A percentile compares a stretch with the other conserved stretches of the same genome.
Evolutionary conservation across 1,140 invertebrate species (phyloP).

Genomic region (Pogonomyrmex californicus): DNA sequence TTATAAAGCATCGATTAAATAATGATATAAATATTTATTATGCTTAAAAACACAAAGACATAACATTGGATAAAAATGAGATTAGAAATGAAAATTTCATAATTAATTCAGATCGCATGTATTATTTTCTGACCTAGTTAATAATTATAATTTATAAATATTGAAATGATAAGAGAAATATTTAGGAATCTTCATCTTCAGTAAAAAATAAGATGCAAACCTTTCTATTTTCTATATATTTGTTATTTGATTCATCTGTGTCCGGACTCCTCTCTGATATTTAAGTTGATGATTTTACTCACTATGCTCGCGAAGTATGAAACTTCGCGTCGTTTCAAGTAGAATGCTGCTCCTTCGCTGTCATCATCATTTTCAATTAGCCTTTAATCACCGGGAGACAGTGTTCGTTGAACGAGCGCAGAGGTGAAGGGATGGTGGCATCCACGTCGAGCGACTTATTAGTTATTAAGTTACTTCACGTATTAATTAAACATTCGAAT

Average conservation of each 20-base stretch:
- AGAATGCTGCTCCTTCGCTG: slow-evolving; percentile 69
- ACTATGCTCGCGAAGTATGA: slow-evolving; percentile 9
- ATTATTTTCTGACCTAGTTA: background rate
- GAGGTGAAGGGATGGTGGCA: background rate
- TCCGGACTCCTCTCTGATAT: background rate
- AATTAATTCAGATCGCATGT: background rate
- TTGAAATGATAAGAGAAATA: background rate
- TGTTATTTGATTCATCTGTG: slow-evolving; percentile 1
- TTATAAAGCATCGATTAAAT: background rate
- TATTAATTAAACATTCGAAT: slow-evolving; percentile 80
- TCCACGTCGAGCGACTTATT: slow-evolving; percentile 71
- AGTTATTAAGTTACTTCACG: slow-evolving; percentile 76
- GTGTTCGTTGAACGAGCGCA: slow-evolving; percentile 46
- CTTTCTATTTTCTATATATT: background rate
- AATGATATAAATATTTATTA: background rate
- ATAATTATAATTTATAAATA: slow-evolving; percentile 3
- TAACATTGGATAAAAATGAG: background rate
- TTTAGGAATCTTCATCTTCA: background rate
- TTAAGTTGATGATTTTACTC: slow-evolving; percentile 23
- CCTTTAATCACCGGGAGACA: slow-evolving; percentile 75
- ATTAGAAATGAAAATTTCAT: background rate
- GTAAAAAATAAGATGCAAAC: background rate
- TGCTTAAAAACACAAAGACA: background rate
- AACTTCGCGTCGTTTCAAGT: slow-evolving; percentile 71
- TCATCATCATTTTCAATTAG: slow-evolving; percentile 82